These are phyloP conservation scores for Spermophilus dauricus DNA, from an alignment of 2,113 vertebrate species.

Conservation along the genomic window DNA sequence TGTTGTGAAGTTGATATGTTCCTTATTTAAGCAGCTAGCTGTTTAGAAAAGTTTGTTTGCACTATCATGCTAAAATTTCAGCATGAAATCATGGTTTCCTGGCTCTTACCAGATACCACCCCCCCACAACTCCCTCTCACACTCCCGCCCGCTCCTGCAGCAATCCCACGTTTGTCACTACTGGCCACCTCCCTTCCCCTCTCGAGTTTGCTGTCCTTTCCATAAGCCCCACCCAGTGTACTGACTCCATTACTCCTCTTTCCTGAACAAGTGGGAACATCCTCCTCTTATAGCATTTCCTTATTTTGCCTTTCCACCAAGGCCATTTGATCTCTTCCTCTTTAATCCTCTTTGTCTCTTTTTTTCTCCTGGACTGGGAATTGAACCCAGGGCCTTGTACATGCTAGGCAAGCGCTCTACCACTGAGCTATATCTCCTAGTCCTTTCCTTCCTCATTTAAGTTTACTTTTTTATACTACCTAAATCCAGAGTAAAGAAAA, in stretches of 20 bases:
- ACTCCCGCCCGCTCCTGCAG: no score
- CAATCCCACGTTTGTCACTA: background rate
- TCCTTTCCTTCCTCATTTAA: background rate
- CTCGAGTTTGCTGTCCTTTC: fast-evolving
- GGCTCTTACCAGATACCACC: background rate
- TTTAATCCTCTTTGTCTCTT: no score
- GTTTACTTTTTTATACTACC: background rate
- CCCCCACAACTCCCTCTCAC: no score
- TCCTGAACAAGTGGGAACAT: background rate
- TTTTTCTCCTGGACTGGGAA: no score
- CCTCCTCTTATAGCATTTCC: background rate
- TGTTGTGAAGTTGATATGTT: background rate
- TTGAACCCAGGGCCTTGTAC: no score
- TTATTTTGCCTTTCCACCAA: background rate
- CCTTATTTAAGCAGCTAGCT: background rate
- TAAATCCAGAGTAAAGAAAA: background rate
- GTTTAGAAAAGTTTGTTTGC: background rate
- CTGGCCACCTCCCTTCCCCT: background rate
- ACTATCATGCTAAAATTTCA: background rate
- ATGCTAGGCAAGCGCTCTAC: no score
- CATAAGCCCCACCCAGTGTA: fast-evolving
- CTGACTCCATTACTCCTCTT: background rate
- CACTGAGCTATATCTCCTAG: no score
- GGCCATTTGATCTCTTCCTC: background rate
- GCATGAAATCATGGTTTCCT: background rate